Percentiles rank a stretch among this genome's conserved stretches.
phyloP scores from a whole-genome alignment of 2,113 vertebrate species.

The Cephalopholis sonnerati region DNA sequence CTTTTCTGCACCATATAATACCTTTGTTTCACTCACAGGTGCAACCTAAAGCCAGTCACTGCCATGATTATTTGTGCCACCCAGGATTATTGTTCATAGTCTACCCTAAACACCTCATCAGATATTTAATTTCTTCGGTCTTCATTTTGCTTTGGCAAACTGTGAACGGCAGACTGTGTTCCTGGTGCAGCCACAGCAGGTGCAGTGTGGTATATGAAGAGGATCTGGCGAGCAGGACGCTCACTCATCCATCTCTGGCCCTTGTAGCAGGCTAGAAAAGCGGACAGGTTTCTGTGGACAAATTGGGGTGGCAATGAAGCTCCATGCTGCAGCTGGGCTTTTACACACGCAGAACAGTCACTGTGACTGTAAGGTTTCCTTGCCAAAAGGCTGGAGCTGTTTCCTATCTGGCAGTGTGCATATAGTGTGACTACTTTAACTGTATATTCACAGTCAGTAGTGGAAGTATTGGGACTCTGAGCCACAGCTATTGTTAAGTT shows the following conservation, averaged over 20 bases:
- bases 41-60: not conserved
- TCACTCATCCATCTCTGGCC: not conserved
- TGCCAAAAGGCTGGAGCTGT: not conserved
- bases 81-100: not conserved
- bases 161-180: not conserved
- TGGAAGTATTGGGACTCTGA: not conserved
- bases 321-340: not conserved
- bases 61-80: not conserved
- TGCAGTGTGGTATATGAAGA: not conserved
- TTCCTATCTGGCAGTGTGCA: not conserved
- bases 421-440: not conserved
- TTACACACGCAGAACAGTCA: not conserved
- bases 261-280: not conserved
- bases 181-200: not conserved
- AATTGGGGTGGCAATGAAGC: too few species aligned
- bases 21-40: not conserved
- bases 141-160: not conserved
- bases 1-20: not conserved
- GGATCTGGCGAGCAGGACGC: not conserved
- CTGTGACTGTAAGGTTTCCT: not conserved
- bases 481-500: not conserved
- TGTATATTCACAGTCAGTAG: not conserved
- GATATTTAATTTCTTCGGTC: not conserved
- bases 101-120: not conserved
- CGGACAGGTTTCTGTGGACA: not conserved